Evolutionary conservation across 2,888 invertebrate species (phyloP).

Genomic region (Rhabditoides inermis): DNA sequence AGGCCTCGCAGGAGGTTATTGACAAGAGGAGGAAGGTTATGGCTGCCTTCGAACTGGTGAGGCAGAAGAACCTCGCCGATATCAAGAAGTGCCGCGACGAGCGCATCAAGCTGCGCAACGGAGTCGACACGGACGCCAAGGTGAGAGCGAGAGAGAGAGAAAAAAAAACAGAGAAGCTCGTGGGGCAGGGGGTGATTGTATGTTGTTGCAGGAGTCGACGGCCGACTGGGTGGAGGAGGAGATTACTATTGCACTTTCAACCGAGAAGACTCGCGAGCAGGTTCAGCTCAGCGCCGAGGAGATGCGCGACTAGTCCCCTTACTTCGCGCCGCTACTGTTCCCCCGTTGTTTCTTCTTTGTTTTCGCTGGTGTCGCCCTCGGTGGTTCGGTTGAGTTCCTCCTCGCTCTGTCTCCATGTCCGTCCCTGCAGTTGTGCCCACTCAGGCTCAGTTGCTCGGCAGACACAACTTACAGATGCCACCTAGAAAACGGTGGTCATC

Average conservation of each 20-base stretch:
- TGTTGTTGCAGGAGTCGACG: slow-evolving; percentile 12
- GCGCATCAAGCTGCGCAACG: slow-evolving; percentile 28
- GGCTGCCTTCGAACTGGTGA: slow-evolving; percentile 35
- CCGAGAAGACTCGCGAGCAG: slow-evolving; percentile 23
- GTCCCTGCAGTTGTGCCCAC: slow-evolving; percentile 6
- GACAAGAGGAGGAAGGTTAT: slow-evolving; percentile 37
- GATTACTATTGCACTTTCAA: slow-evolving; percentile 42
- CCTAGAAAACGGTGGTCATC: slow-evolving; percentile 18
- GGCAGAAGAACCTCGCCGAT: slow-evolving; percentile 21
- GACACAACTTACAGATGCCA: slow-evolving; percentile 21
- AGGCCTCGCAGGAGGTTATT: slow-evolving; percentile 46
- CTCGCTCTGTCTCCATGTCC: background rate
- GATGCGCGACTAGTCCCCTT: slow-evolving; percentile 10
- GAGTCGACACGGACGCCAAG: slow-evolving; percentile 28
- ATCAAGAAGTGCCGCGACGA: slow-evolving; percentile 15
- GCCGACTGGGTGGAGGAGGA: slow-evolving; percentile 44
- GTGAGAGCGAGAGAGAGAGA: too few relatives aligned
- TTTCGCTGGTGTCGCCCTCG: background rate
- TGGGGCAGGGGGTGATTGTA: too few relatives aligned
- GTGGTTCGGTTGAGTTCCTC: background rate
- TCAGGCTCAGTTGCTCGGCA: slow-evolving; percentile 16
- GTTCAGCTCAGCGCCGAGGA: slow-evolving; percentile 26
- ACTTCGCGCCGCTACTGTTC: background rate
- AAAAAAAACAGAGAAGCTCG: too few relatives aligned
- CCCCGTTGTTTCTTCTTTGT: background rate